Evolutionary conservation across 2,113 vertebrate species (phyloP).

Genomic region (Marcusenius ussheri): DNA sequence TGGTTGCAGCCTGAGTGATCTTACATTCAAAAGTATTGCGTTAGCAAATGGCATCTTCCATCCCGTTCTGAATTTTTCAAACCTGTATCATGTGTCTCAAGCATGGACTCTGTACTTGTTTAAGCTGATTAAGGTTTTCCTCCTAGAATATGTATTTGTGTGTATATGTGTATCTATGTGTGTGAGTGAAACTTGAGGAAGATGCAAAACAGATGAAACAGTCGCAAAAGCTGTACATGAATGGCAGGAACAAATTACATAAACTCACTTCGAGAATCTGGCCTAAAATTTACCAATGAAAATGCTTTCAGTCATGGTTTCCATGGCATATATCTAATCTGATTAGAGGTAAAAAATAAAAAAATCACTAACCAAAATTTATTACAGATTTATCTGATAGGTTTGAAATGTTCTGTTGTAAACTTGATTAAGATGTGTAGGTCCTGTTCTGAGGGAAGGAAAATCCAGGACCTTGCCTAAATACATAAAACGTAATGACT

Average conservation of each 20-base stretch:
- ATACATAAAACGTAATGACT: neutral
- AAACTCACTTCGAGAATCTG: neutral
- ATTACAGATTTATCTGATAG: constrained; percentile 4
- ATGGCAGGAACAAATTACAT: constrained; percentile 3
- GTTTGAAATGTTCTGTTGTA: neutral
- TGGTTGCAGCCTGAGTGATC: neutral
- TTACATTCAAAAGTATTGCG: neutral
- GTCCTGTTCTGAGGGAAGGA: neutral
- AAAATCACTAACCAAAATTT: constrained; percentile 4
- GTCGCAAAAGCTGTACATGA: neutral
- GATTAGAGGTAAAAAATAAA: neutral
- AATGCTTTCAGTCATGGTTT: neutral
- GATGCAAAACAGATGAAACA: neutral
- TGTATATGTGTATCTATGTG: neutral
- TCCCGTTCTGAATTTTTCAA: neutral
- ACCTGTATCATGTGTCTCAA: neutral
- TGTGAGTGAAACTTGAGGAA: neutral
- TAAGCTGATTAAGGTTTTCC: neutral
- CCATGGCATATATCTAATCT: neutral
- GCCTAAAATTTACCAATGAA: neutral
- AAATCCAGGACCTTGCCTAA: neutral
- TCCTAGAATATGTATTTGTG: neutral
- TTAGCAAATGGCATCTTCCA: neutral
- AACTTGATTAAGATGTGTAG: neutral
- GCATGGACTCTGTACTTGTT: neutral